Base-by-base conservation (phyloP, 2,888 invertebrate species). In the Himalopsyche japonica region DNA sequence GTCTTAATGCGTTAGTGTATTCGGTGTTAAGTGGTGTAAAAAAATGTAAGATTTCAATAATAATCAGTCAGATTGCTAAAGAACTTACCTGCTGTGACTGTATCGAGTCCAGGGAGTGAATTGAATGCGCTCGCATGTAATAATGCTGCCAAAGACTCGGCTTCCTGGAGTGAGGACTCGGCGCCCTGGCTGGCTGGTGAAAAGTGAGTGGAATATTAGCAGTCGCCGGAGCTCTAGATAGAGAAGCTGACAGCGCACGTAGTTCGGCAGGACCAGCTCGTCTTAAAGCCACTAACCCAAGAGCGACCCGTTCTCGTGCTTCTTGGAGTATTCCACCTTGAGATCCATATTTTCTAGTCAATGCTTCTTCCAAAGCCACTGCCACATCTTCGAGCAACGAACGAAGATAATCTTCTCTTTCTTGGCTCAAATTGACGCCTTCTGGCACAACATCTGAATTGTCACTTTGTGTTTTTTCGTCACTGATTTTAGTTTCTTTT, bases 91-190 rank as follows among this genome's bases (percentile, higher is more conserved):
- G 70, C 18, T 80, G 85, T n/a, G 84, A 84, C 24, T 76, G 48
- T n/a, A 32, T 79, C 5, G 86, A 86, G 49, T 86, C 87, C n/a
- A 82, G 37, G 3, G 84, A 85, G 18, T 84, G 81, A 18, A 83
- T 82, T 8, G 86, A 86, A 27, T 85, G 84, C 48, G 85, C 85
- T 8, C 86, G 77, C 83, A 81, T 84, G 57, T 87, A 85, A 80
- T 87, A 87, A 34, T 87, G 87, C 77, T 86, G 85, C 87, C 87
- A 87, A 1, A 86, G 82, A 49, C 87, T 87, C 5, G 87, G 87
- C 47, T 87, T 87, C 34, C 83, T 84, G 18, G 87, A 76, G 24
- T 86, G 84, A 12, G 84, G 86, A 24, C 86, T 83, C 8, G 87
- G 86, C 18, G 86, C 76, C 27, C 85, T 76, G n/a, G 81, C 12